Evolutionary conservation across 2,113 vertebrate genomes (phyloP), one percentile per base, ranked within the genome.

Genomic region (Nannospalax galili): DNA sequence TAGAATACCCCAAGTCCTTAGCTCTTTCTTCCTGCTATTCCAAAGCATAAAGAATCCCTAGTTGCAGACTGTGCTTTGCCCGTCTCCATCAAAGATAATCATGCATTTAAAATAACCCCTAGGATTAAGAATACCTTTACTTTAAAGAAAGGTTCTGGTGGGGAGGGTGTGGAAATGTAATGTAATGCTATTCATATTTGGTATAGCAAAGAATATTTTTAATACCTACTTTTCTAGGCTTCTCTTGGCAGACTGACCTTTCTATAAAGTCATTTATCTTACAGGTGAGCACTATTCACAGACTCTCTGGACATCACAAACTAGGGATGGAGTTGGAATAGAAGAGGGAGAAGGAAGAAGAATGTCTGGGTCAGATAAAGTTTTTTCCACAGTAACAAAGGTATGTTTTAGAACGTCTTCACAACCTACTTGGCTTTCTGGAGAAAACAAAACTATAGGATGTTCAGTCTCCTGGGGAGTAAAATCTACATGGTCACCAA

Each of bases 201-300:
- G 28, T 20, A 52, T 30, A 52, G 48, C 48, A 91, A 90, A 93
- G 70, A 7, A 9, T 26, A 35, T 74, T 87, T 90, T 80, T 32
- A 97, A 91, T 52, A 78, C 30, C 37, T 94, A 17, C 22, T 42
- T 95, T 82, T 67, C 79, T 26, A 81, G 79, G 30, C 24, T 91
- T 91, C 74, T 64, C 11, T 82, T 89, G 58, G 72, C 5, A 74
- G 45, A 52, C 16, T 95, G 94, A 96, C 93, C 96, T 97, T 97
- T 95, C 52, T 16, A 87, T n/a, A 64, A 24, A 74, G 75, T 37
- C 56, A 93, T 75, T 93, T 95, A 95, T 94, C 95, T 96, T 78
- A 58, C 88, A 70, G 35, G 37, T 20, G 56, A 79, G 5, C 37
- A 78, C 3, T 64, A 52, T 91, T 91, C 26, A 37, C 22, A 56